Conservation (phyloP, 1,140 invertebrate species). For the Wiebesia pumilae region DNA sequence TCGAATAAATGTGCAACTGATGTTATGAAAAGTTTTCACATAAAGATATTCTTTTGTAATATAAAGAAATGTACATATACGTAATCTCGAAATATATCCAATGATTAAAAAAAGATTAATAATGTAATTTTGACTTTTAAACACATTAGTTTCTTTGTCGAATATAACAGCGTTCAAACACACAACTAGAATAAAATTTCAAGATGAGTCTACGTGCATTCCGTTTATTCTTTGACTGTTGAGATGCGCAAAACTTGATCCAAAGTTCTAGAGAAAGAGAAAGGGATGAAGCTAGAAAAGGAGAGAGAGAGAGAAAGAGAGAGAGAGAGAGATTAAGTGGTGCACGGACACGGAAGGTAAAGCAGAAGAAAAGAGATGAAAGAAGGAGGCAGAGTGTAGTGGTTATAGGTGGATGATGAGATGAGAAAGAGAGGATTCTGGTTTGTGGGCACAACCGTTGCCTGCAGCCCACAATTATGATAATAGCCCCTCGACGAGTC, state of each 20-base stretch:
- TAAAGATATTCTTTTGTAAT: background rate
- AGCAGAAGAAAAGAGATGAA: background rate
- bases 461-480: conserved; percentile 75
- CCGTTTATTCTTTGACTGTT: background rate
- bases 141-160: background rate
- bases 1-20: background rate
- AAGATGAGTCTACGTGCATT: background rate
- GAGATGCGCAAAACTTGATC: background rate
- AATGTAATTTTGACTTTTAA: background rate
- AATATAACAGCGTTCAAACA: background rate
- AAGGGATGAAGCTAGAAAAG: background rate
- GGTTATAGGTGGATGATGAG: conserved; percentile 66
- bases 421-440: conserved; percentile 71
- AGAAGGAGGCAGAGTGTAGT: background rate
- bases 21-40: background rate
- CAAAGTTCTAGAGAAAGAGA: background rate
- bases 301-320: background rate
- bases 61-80: background rate
- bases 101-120: background rate
- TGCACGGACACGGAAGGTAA: background rate
- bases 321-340: background rate
- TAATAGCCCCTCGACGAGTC: conserved; percentile 67
- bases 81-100: background rate
- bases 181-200: background rate
- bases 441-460: conserved; percentile 74